phyloP scores from a whole-genome alignment of 2,113 vertebrate genomes.

The Scolopax mira region DNA sequence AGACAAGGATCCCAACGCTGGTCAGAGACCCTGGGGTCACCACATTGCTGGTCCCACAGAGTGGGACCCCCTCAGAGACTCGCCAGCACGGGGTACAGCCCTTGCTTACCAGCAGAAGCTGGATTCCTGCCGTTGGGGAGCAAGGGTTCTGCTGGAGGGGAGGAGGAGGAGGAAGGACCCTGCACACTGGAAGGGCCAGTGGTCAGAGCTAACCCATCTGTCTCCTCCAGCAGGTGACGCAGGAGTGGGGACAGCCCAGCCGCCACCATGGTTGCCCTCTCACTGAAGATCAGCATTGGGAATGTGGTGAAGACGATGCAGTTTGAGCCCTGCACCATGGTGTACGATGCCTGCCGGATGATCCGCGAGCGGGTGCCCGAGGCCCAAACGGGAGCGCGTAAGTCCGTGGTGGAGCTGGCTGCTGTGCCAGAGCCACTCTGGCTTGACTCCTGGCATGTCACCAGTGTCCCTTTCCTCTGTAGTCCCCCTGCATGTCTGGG shows the following conservation, averaged over 20 bases:
- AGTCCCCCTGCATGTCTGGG: background rate
- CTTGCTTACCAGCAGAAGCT: background rate
- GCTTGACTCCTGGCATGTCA: background rate
- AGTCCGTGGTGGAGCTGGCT: slow-evolving; percentile 57
- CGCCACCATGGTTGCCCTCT: slow-evolving; percentile 96
- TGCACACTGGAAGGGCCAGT: accelerated
- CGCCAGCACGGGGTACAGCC: accelerated
- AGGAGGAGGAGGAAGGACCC: background rate
- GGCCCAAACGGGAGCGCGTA: slow-evolving; percentile 91
- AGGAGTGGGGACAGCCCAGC: slow-evolving; percentile 43
- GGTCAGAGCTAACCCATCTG: background rate
- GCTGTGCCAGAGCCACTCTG: accelerated
- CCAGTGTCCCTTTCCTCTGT: background rate
- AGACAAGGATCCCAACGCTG: background rate
- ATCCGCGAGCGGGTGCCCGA: slow-evolving; percentile 95
- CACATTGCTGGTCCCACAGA: background rate
- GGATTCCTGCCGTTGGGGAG: accelerated
- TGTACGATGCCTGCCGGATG: slow-evolving; percentile 94
- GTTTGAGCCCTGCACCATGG: slow-evolving; percentile 97
- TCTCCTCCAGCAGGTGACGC: slow-evolving; percentile 6
- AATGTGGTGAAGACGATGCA: slow-evolving; percentile 99
- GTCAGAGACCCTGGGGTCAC: background rate
- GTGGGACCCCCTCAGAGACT: background rate
- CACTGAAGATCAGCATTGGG: slow-evolving; percentile 95
- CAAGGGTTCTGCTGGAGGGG: accelerated